These are phyloP conservation scores for Cyanoderma ruficeps DNA, from an alignment of 2,113 vertebrate species.

Conservation along the genomic window DNA sequence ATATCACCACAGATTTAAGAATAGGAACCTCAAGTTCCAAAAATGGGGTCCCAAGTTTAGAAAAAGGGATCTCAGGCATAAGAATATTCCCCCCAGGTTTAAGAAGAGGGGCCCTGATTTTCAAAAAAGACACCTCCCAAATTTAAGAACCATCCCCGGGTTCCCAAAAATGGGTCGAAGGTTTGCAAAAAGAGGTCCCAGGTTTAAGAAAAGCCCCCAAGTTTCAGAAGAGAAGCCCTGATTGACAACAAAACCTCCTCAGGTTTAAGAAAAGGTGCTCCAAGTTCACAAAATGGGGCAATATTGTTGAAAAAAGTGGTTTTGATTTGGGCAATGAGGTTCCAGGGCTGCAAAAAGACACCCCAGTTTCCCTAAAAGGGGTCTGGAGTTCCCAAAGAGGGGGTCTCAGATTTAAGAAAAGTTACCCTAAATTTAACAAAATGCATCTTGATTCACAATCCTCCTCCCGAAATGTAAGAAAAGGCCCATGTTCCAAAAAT, in stretches of 20 bases:
- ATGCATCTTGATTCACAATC: not conserved
- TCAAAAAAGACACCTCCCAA: not conserved
- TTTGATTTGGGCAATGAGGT: not conserved
- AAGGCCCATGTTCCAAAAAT: not conserved
- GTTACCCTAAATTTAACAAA: not conserved
- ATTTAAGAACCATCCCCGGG: too few relatives aligned
- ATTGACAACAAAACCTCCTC: rapidly evolving
- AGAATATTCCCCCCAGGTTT: not conserved
- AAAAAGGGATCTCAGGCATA: not conserved
- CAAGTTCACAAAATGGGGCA: not conserved
- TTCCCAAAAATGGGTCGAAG: not conserved
- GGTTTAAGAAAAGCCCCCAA: not conserved
- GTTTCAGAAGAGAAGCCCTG: not conserved
- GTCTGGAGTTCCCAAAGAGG: not conserved
- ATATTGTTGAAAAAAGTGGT: not conserved
- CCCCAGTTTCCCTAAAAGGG: not conserved
- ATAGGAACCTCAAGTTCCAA: not conserved
- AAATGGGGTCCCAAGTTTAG: not conserved
- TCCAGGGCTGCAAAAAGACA: not conserved
- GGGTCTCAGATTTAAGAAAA: not conserved
- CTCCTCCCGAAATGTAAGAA: not conserved
- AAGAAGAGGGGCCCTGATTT: not conserved
- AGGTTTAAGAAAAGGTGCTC: not conserved
- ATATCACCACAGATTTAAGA: not conserved
- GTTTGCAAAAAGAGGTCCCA: not conserved